phyloP scores from a whole-genome alignment of 2,113 vertebrate species.

The Xyrauchen texanus region DNA sequence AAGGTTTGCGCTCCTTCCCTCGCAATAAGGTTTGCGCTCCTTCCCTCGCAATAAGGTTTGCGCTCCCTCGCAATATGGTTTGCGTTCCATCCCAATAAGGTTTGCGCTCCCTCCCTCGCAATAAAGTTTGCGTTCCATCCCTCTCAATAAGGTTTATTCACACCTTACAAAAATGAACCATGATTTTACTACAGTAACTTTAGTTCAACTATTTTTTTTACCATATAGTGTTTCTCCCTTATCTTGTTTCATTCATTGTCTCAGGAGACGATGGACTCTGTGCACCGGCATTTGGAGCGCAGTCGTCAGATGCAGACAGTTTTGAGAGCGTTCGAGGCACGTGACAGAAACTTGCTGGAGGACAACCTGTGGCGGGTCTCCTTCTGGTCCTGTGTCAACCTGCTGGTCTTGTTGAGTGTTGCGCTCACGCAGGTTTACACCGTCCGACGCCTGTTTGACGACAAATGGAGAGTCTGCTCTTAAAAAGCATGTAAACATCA shows the following conservation, averaged over 20 bases:
- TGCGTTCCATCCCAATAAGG: too few relatives aligned
- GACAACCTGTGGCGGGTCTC: conserved; percentile 84
- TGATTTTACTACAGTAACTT: too few relatives aligned
- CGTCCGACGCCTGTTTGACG: conserved; percentile 84
- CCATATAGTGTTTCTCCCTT: background rate
- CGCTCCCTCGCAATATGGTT: too few relatives aligned
- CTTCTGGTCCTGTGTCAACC: conserved; percentile 84
- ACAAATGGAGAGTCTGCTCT: conserved; percentile 78
- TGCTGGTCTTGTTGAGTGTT: conserved; percentile 81
- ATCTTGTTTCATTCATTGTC: too few relatives aligned
- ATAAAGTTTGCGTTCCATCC: too few relatives aligned
- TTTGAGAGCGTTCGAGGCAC: conserved; percentile 83
- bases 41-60: too few relatives aligned
- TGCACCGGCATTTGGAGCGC: conserved; percentile 80
- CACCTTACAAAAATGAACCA: too few relatives aligned
- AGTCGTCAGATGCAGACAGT: conserved; percentile 85
- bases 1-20: too few relatives aligned
- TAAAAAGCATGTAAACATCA: conserved; percentile 61
- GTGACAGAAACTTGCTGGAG: conserved; percentile 86
- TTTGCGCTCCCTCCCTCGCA: too few relatives aligned
- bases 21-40: too few relatives aligned
- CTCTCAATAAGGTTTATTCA: too few relatives aligned
- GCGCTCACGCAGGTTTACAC: conserved; percentile 85
- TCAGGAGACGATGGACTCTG: conserved; percentile 86
- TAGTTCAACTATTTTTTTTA: too few relatives aligned